phyloP scores from a whole-genome alignment of 2,113 vertebrate genomes.

The Lophura nycthemera region DNA sequence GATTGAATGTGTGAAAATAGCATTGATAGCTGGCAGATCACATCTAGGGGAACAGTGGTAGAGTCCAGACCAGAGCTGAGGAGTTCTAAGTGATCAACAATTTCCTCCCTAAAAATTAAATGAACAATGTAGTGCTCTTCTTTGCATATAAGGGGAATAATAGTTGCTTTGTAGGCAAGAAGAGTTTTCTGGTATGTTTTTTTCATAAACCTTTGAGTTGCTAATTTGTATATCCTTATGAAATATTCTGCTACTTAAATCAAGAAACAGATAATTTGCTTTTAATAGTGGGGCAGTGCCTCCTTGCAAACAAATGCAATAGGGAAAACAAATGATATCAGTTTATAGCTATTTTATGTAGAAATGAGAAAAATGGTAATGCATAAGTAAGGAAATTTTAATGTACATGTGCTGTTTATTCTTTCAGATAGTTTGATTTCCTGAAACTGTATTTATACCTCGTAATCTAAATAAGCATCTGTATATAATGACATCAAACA shows the following conservation, averaged over 20 bases:
- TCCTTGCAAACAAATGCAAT: not conserved
- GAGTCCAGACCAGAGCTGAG: not conserved
- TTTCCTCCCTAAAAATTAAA: not conserved
- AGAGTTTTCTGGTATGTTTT: not conserved
- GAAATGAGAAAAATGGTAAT: not conserved
- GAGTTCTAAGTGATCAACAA: not conserved
- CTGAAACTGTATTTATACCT: not conserved
- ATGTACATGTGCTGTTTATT: not conserved
- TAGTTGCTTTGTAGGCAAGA: not conserved
- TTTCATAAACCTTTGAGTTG: not conserved
- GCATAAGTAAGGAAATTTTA: not conserved
- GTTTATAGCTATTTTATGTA: not conserved
- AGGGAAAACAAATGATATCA: not conserved
- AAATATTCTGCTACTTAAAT: not conserved
- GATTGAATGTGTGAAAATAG: not conserved
- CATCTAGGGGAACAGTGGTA: not conserved
- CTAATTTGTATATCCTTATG: not conserved
- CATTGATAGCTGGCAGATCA: not conserved
- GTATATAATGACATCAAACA: not conserved
- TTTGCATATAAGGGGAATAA: not conserved
- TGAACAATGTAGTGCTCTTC: not conserved
- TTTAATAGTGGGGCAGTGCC: not conserved
- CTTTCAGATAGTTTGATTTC: not conserved
- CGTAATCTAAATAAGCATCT: not conserved
- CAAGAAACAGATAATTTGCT: not conserved